Conservation (phyloP, 2,797 vertebrate genomes). For the Pseudocheirus occidentalis region DNA sequence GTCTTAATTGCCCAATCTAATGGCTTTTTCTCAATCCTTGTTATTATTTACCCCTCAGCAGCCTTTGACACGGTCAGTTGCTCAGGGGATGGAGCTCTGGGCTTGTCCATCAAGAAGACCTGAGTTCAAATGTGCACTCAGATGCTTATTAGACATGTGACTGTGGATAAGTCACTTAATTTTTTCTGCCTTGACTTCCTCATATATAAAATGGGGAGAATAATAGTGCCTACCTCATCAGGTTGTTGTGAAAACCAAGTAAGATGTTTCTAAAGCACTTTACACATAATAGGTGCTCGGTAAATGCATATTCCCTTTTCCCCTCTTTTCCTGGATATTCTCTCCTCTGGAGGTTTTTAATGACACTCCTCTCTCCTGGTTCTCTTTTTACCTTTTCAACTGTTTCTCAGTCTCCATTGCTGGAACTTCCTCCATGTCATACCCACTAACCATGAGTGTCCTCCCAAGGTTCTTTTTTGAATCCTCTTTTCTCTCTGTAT, state of each 20-base stretch:
- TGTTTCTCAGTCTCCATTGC: neutral
- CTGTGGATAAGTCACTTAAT: neutral
- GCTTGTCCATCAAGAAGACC: neutral
- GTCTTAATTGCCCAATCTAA: neutral
- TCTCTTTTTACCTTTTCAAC: neutral
- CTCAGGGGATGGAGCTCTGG: neutral
- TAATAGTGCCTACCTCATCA: neutral
- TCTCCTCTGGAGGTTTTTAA: neutral
- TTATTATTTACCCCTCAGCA: neutral
- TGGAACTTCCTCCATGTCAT: neutral
- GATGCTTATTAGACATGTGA: neutral
- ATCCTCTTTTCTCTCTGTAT: neutral
- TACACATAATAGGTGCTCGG: neutral
- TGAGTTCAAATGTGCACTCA: neutral
- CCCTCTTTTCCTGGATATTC: neutral
- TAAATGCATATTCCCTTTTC: neutral
- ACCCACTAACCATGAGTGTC: neutral
- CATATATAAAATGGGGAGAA: neutral
- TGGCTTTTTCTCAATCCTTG: neutral
- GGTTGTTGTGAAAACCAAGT: neutral
- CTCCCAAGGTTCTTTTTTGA: neutral
- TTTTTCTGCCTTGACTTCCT: neutral
- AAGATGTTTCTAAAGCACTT: neutral
- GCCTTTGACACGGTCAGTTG: neutral
- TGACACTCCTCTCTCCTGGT: neutral